Conservation (phyloP, 2,113 vertebrate species). For the Pampusana beccarii region DNA sequence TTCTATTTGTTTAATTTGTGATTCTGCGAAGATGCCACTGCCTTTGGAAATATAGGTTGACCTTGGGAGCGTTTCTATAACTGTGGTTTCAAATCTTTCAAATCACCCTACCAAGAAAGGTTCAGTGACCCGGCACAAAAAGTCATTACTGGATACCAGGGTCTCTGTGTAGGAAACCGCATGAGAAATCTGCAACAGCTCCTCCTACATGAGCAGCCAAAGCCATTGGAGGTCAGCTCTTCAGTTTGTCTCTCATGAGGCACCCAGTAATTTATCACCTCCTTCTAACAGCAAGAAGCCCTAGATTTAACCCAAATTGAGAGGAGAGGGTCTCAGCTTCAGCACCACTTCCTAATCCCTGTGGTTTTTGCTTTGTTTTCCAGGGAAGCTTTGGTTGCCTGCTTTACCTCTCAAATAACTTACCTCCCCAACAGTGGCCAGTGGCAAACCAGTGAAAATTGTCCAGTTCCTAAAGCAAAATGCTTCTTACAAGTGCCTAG, state of each 20-base stretch:
- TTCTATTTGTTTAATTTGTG: background rate
- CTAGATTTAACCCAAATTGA: background rate
- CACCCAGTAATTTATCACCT: background rate
- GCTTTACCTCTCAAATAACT: background rate
- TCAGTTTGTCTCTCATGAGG: background rate
- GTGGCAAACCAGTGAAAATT: background rate
- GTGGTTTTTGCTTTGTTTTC: background rate
- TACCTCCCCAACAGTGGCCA: background rate
- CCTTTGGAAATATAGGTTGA: background rate
- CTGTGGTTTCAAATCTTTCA: background rate
- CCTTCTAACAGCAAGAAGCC: background rate
- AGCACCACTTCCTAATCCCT: background rate
- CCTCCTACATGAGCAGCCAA: background rate
- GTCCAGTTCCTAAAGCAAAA: background rate
- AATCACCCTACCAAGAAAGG: background rate
- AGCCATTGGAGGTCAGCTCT: background rate
- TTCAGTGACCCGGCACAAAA: background rate
- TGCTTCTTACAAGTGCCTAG: background rate
- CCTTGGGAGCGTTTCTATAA: background rate
- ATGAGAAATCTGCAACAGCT: background rate
- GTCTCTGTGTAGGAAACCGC: background rate
- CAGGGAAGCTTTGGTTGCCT: background rate
- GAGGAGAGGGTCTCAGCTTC: background rate
- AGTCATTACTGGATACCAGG: background rate
- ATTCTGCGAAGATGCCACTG: background rate